These are phyloP conservation scores for Zoanthus sociatus DNA, from an alignment of 92 coral and sea anemone genomes.

Conservation along the genomic window DNA sequence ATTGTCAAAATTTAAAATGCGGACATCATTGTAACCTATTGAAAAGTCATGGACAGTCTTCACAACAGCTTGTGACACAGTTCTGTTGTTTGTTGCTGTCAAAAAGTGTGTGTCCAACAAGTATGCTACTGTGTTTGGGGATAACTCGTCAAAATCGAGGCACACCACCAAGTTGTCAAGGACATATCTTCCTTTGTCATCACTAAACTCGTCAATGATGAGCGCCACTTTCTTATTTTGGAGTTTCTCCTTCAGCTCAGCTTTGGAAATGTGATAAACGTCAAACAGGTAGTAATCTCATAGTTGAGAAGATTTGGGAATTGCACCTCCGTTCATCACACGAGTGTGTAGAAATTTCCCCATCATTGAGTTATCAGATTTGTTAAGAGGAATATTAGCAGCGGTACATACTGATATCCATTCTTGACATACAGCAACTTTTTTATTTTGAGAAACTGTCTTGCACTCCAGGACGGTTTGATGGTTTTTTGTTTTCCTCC, in stretches of 20 bases:
- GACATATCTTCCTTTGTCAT: slow-evolving; percentile 11
- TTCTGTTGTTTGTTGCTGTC: slow-evolving; percentile 55
- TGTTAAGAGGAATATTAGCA: no score
- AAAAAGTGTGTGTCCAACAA: slow-evolving; percentile 58
- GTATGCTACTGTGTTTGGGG: slow-evolving; percentile 27
- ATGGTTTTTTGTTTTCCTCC: no score
- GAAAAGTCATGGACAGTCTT: slow-evolving; percentile 60
- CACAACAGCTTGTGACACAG: slow-evolving; percentile 57
- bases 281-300: not conserved
- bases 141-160: not conserved
- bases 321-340: not conserved
- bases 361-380: not conserved
- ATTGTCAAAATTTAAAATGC: slow-evolving; percentile 8
- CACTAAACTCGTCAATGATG: not conserved
- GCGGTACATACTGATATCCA: no score
- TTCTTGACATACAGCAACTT: no score
- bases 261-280: not conserved
- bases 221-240: not conserved
- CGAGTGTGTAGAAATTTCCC: not conserved
- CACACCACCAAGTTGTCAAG: not conserved
- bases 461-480: no score
- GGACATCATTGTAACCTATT: slow-evolving; percentile 64
- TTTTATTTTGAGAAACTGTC: no score
- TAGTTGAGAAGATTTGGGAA: not conserved
- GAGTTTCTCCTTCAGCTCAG: not conserved